phyloP scores from a whole-genome alignment of 2,797 vertebrate species.

The Notoglanidium macrostoma region DNA sequence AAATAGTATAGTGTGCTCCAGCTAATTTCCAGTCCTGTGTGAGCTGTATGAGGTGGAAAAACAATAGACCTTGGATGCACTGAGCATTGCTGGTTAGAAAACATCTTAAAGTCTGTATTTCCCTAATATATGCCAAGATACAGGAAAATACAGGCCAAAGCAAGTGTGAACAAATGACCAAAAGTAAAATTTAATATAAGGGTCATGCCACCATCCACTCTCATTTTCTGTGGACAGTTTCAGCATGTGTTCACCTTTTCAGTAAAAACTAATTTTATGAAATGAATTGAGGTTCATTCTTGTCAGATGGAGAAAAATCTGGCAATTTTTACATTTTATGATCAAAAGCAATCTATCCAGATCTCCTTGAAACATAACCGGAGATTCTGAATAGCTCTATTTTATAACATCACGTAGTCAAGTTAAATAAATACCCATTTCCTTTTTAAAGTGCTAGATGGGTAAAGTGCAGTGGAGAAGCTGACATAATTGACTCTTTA shows the following conservation, averaged over 20 bases:
- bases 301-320: not conserved
- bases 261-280: not conserved
- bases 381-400: not conserved
- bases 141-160: not conserved
- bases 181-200: not conserved
- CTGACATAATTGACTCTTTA: not conserved
- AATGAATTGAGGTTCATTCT: not conserved
- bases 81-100: not conserved
- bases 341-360: not conserved
- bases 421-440: not conserved
- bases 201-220: not conserved
- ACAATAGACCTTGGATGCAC: not conserved
- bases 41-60: not conserved
- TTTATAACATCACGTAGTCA: not conserved
- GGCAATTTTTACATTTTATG: not conserved
- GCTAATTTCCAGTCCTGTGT: not conserved
- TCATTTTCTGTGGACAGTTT: not conserved
- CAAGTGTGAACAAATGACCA: not conserved
- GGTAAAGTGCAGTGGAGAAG: not conserved
- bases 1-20: not conserved
- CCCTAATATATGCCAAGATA: not conserved
- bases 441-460: not conserved
- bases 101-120: not conserved
- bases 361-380: not conserved
- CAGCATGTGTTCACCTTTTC: not conserved